Conservation (phyloP, 1,140 invertebrate species). For the Drosophila varians region DNA sequence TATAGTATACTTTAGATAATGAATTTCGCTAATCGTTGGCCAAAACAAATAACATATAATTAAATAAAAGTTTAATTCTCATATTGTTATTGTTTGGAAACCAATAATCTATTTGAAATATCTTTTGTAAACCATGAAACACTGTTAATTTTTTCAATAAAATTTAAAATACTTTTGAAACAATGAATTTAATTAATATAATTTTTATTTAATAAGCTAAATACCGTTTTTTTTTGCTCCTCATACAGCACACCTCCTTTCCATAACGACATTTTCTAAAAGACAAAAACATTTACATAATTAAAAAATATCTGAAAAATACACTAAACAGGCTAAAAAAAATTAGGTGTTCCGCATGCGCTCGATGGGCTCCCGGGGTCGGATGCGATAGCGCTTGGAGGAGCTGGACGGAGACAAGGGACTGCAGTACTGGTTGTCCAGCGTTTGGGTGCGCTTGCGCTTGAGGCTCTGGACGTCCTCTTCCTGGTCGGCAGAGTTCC, state of each 20-base stretch:
- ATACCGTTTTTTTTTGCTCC: too few species aligned
- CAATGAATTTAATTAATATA: too few species aligned
- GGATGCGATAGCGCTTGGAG: constrained; percentile 76
- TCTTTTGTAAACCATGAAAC: too few species aligned
- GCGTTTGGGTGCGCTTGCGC: constrained; percentile 73
- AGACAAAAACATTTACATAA: not conserved
- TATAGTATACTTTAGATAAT: too few species aligned
- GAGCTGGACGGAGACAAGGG: constrained; percentile 52
- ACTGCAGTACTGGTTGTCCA: constrained; percentile 55
- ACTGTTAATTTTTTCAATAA: too few species aligned
- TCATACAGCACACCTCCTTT: not conserved
- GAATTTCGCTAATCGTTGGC: too few species aligned
- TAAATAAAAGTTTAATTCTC: too few species aligned
- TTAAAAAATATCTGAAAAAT: not conserved
- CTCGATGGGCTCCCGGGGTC: constrained; percentile 68
- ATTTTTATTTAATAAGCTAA: too few species aligned
- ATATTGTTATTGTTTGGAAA: not conserved
- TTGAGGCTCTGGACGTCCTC: constrained; percentile 57
- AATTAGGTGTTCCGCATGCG: constrained; percentile 57
- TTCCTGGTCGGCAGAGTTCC: constrained; percentile 11
- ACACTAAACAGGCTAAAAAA: not conserved
- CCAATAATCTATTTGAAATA: not conserved
- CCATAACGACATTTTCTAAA: not conserved
- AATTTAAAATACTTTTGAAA: too few species aligned
- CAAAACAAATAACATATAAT: too few species aligned